Base-by-base conservation (phyloP, 2,888 invertebrate species). In the Macaria notata region DNA sequence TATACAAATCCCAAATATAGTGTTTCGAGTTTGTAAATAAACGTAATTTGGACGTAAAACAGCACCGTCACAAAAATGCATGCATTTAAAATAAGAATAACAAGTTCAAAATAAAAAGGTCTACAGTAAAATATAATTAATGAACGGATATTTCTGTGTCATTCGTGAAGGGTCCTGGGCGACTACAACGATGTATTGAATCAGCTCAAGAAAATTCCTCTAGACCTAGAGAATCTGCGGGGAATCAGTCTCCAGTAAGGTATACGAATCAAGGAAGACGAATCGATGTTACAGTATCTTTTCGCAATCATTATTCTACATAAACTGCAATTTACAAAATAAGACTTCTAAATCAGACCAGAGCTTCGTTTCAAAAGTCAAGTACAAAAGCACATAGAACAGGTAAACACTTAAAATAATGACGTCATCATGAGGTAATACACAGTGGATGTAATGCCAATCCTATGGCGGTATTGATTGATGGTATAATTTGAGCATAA, bases 401-500 rank as follows among this genome's bases (percentile, higher is more conserved):
- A 52, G 61, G 62, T 62, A 65, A 65, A 61, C 62, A 64, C 59
- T 58, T 59, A 45, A 59, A 46, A 49, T 60, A 59, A 62, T 60
- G 66, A 66, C 42, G 61, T 60, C 59, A 61, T 60, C 59, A 59
- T 67, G 63, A 63, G 62, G 65, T 65, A 67, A 64, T 64, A 46
- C 61, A 52, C 64, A 63, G 64, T 62, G 64, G 64, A 64, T 65
- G 73, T 72, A 72, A 74, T 54, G 51, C 59, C 48, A 78, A 79
- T 75, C 69, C 78, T 75, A 80, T 71, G 76, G 79, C 81, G 54
- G 49, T 73, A 79, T 81, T 83, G 86, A 86, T 86, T 83, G 85
- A 88, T 87, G 79, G 83, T 79, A 83, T 86, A 85, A 88, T 85
- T 84, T 75, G 68, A 76, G 68, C 69, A 71, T 85, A 86, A 86